phyloP scores from a whole-genome alignment of 2,797 vertebrate species.

The Phrynocephalus vlangalii region DNA sequence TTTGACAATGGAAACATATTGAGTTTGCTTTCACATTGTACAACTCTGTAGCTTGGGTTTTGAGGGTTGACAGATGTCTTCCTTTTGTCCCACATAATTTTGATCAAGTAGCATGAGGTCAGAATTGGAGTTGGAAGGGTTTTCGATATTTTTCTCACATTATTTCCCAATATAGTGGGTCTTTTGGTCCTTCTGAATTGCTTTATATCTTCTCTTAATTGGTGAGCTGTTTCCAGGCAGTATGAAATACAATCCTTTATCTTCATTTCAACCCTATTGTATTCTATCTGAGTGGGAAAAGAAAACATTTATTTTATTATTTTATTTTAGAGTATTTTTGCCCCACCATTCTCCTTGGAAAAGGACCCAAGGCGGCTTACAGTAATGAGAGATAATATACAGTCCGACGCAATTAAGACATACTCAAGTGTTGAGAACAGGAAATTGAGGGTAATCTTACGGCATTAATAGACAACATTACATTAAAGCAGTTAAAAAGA shows the following conservation, averaged over 20 bases:
- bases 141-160: not conserved
- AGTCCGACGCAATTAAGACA: too few relatives aligned
- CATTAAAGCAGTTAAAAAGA: too few relatives aligned
- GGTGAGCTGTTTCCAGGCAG: not conserved
- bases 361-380: too few relatives aligned
- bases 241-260: conserved; percentile 9
- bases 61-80: conserved; percentile 37
- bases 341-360: too few relatives aligned
- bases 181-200: not conserved
- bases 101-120: not conserved
- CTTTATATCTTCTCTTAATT: not conserved
- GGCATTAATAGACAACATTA: too few relatives aligned
- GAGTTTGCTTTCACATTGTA: not conserved
- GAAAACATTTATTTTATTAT: not conserved
- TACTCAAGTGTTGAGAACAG: too few relatives aligned
- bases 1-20: not conserved
- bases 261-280: not conserved
- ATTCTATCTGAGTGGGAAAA: not conserved
- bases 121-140: too few relatives aligned
- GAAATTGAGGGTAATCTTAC: too few relatives aligned
- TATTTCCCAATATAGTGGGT: not conserved
- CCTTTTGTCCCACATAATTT: conserved; percentile 10
- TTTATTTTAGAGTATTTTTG: too few relatives aligned
- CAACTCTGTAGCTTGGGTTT: conserved; percentile 44
- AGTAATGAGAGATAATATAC: too few relatives aligned